These are phyloP conservation scores for Pseudorectes ferrugineus DNA, from an alignment of 2,113 vertebrate species.

Conservation along the genomic window DNA sequence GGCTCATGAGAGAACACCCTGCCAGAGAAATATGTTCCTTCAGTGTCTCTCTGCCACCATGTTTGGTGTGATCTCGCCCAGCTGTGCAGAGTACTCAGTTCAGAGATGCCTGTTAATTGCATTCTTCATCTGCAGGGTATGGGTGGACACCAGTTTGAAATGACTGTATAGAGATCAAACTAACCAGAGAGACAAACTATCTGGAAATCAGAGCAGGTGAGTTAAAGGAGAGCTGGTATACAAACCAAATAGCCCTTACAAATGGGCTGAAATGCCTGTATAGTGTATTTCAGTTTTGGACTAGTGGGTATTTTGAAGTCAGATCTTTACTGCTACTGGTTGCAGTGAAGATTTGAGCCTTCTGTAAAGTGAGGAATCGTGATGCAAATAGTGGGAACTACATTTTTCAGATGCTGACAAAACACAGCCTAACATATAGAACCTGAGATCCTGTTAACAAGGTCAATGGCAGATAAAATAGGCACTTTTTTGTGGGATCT, in stretches of 20 bases:
- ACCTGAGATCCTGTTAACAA: background rate
- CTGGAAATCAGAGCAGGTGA: background rate
- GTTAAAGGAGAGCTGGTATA: background rate
- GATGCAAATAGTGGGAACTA: background rate
- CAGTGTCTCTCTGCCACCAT: background rate
- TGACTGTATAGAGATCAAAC: background rate
- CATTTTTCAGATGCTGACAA: background rate
- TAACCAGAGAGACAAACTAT: background rate
- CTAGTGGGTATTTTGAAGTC: background rate
- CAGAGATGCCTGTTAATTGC: background rate
- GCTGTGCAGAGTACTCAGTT: background rate
- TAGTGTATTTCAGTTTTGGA: background rate
- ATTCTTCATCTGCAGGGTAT: background rate
- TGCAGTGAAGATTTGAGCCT: background rate
- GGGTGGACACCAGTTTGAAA: background rate
- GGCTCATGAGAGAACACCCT: background rate
- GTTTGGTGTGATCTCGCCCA: background rate
- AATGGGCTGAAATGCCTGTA: background rate
- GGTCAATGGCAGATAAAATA: background rate
- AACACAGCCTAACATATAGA: background rate
- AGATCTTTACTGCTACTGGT: background rate
- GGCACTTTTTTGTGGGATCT: background rate
- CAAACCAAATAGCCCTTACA: background rate
- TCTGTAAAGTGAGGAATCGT: background rate
- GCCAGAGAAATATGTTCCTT: background rate